phyloP scores from a whole-genome alignment of 2,797 vertebrate species.

The Pogoniulus pusillus region DNA sequence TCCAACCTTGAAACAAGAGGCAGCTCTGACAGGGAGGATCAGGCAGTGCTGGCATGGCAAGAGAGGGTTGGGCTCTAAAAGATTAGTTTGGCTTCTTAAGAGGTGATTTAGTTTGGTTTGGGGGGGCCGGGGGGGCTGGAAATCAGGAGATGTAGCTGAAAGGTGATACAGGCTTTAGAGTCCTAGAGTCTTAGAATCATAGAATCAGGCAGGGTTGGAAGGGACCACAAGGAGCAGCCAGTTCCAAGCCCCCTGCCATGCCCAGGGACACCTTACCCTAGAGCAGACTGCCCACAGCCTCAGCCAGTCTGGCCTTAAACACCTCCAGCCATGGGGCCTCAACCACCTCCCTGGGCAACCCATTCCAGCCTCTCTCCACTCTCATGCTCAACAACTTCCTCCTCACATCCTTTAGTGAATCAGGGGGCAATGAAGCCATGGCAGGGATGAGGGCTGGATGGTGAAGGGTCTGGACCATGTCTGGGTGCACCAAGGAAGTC shows the following conservation, averaged over 20 bases:
- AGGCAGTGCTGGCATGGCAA: not conserved
- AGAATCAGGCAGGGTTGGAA: too few species aligned
- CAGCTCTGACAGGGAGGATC: not conserved
- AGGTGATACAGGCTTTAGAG: not conserved
- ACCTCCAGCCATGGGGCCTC: too few species aligned
- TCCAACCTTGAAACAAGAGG: conserved; percentile 57
- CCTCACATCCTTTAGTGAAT: too few species aligned
- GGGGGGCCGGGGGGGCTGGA: not conserved
- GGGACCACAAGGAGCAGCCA: too few species aligned
- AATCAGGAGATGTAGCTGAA: not conserved
- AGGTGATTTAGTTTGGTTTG: conserved; percentile 37
- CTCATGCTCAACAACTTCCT: too few species aligned
- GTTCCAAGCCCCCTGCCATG: too few species aligned
- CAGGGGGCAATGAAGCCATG: not conserved
- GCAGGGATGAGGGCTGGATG: not conserved
- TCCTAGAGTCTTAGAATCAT: too few species aligned
- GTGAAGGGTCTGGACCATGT: not conserved
- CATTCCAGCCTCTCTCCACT: too few species aligned
- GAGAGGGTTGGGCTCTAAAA: not conserved
- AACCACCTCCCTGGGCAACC: too few species aligned
- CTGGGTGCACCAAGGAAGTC: not conserved
- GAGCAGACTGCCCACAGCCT: too few species aligned
- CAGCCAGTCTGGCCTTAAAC: too few species aligned
- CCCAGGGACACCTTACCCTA: too few species aligned
- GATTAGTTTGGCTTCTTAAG: conserved; percentile 2